Evolutionary conservation across 2,888 invertebrate genomes (phyloP), one percentile per base, ranked within the genome.

Genomic region (Drosophila gaucha): DNA sequence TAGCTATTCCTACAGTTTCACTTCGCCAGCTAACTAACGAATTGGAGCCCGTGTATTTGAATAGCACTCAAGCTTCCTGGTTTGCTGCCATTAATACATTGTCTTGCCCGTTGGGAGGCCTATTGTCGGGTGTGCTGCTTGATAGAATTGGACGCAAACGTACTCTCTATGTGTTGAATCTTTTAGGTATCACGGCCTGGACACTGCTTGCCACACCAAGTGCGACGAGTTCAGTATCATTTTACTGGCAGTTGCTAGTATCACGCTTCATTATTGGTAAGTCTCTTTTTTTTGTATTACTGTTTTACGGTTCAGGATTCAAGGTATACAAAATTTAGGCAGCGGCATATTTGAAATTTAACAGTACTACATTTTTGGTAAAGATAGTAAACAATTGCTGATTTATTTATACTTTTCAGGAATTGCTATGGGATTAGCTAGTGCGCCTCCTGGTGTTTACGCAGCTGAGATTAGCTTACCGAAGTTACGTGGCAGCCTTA

Each of bases 401-500:
- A 31, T 22, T 1, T 2, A 20, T 51, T 16, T 22, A 1, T 26
- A 8, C 2, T 0, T 74, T 50, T 0, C 5, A 91, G 91, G 91
- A 10, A 75, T 92, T 49, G 82, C 86, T 14, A 90, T 89, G 67
- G 92, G 92, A 2, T 63, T 92, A 43, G 88, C 88, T 1, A 90
- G 90, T 69, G 90, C 91, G 1, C 92, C 92, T 0, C 73, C 90
- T 0, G 91, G 91, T 2, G 90, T 92, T 1, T 92, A 92, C 73
- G 91, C 91, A 1, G 92, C 92, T 1, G 92, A 92, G 74, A 91
- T 92, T 18, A 91, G 91, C 47, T 69, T 91, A 68, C 95, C 85
- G 94, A 93, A 92, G 72, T 93, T 94, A 47, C 92, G 96, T 72
- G 95, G 95, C 0, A 93, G 94, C 50, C 92, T 95, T 46, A 92